Conservation (phyloP, 2,113 vertebrate species). For the Pseudonaja textilis region DNA sequence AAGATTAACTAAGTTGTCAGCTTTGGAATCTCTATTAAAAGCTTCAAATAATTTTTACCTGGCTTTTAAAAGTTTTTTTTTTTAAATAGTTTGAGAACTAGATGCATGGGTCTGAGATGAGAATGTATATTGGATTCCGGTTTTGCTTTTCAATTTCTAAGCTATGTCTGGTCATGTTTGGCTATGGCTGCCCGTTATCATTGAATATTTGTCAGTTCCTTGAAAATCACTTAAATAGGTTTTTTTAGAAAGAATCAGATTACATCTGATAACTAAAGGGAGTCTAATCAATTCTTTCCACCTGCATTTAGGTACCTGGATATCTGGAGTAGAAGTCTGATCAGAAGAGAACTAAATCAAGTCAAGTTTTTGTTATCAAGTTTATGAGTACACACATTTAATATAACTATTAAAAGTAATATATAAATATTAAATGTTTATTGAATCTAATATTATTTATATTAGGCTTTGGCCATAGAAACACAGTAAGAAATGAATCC, state of each 20-base stretch:
- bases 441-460: neutral
- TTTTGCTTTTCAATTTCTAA: neutral
- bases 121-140: neutral
- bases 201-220: slow-evolving; percentile 8
- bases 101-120: neutral
- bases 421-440: neutral
- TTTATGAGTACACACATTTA: neutral
- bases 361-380: neutral
- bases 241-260: neutral
- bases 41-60: neutral
- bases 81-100: neutral
- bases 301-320: neutral
- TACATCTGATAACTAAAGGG: neutral
- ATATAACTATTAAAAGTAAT: neutral
- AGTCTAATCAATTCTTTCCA: neutral
- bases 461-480: neutral
- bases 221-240: neutral
- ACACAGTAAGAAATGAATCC: neutral
- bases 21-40: too few species aligned
- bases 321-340: neutral
- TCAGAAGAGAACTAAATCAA: neutral
- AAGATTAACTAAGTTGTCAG: neutral
- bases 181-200: neutral
- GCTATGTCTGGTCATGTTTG: neutral
- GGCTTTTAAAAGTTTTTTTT: neutral